A percentile compares a stretch with the other conserved stretches of the same genome.
These are phyloP conservation scores for Lipophrys pholis DNA, from an alignment of 2,113 vertebrate species.

Conservation along the genomic window DNA sequence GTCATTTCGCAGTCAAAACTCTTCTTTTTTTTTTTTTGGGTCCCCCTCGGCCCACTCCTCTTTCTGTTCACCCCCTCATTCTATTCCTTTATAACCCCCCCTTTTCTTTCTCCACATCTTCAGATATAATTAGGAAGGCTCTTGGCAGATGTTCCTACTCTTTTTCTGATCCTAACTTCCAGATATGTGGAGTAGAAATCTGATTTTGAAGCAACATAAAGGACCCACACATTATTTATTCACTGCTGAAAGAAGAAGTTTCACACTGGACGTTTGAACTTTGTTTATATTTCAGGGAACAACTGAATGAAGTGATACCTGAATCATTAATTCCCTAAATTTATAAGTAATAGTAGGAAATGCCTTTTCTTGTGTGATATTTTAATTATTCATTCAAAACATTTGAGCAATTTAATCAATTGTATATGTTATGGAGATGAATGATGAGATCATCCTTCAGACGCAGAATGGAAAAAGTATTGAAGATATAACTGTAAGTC, in stretches of 20 bases:
- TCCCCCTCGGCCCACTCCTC: conserved; percentile 3
- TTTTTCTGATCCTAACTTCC: conserved; percentile 41
- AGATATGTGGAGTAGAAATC: conserved; percentile 61
- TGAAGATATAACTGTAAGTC: no score
- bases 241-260: background rate
- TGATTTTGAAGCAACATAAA: conserved; percentile 41
- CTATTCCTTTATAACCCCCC: conserved; percentile 57
- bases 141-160: conserved; percentile 76
- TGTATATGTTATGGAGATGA: no score
- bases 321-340: background rate
- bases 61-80: conserved; percentile 58
- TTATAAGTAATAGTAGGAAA: no score
- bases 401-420: no score
- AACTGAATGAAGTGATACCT: background rate
- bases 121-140: conserved; percentile 77
- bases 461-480: no score
- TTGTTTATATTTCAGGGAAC: no score
- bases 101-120: conserved; percentile 70
- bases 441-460: no score
- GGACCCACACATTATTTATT: conserved; percentile 30
- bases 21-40: conserved; percentile 46
- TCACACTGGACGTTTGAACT: no score
- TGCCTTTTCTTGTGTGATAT: no score
- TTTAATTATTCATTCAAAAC: no score
- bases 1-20: conserved; percentile 79